Evolutionary conservation across 1,140 invertebrate species (phyloP), one percentile per base, ranked within the genome.

Genomic region (Homarus americanus): DNA sequence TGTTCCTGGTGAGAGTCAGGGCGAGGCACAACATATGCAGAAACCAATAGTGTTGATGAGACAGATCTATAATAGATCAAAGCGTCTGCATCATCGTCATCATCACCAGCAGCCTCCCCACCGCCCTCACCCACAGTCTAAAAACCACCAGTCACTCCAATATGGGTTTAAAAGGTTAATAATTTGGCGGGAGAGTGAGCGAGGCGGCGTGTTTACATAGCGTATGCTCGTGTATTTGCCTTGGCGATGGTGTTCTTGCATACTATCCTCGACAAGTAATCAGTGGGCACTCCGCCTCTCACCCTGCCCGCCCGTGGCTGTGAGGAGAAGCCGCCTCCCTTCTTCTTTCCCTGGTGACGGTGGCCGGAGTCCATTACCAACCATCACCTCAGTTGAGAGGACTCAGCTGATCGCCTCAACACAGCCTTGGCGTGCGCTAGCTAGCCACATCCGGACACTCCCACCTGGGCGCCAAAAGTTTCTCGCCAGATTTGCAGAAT

Each of bases 211-310:
- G 83, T 86, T 86, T 86, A 86, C 72, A 49, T 20, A 76, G 41
- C 72, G 66, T 73, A 75, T 86, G 83, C 41, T 41, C 72, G 83
- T 87, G 85, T 87, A 80, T 87, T 79, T 87, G 32, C 44, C 49
- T 78, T 78, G 85, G 73, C 75, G 58, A 5, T 38, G 85, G 49
- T 44, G 40, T 53, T 75, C 83, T 28, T 75, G 72, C 83, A 86
- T 75, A 86, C 83, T 86, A 86, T 69, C 83, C 76, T 86, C 83
- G 75, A 86, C 83, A 86, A 86, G 83, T 86, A 86, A 86, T 86
- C 83, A 86, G 83, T 86, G 83, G 83, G 69, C 72, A 41, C 53
- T n/a, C n/a, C 53, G n/a, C n/a, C n/a, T n/a, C n/a, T n/a, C 36
- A 69, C 66, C 83, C 69, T 36, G n/a, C n/a, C n/a, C n/a, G n/a